Conservation (phyloP, 2,797 vertebrate genomes). For the Sebastes miniatus region DNA sequence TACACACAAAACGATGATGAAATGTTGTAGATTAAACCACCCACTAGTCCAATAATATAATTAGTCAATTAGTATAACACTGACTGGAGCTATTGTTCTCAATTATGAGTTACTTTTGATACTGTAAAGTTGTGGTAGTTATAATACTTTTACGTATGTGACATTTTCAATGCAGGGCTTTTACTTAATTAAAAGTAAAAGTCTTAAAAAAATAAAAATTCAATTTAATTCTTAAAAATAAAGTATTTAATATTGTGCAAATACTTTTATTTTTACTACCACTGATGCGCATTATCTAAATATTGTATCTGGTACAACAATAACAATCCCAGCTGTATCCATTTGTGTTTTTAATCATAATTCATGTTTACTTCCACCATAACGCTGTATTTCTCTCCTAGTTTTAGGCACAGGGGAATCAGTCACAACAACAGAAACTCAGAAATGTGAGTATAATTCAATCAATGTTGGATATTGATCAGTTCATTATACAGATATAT, state of each 20-base stretch:
- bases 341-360: not conserved
- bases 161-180: not conserved
- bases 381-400: constrained; percentile 1
- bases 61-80: not conserved
- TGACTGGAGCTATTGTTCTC: not conserved
- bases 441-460: constrained; percentile 51
- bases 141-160: not conserved
- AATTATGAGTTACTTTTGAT: not conserved
- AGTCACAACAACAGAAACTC: constrained; percentile 10
- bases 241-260: not conserved
- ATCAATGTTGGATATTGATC: not conserved
- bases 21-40: not conserved
- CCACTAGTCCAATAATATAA: not conserved
- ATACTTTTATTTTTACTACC: not conserved
- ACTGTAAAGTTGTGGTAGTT: not conserved
- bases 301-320: not conserved
- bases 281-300: not conserved
- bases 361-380: not conserved
- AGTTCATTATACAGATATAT: not conserved
- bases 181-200: not conserved
- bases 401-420: constrained; percentile 37
- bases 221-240: no score
- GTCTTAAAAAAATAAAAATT: not conserved
- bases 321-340: not conserved
- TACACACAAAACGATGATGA: not conserved